A percentile compares a stretch with the other conserved stretches of the same genome.
phyloP scores from a whole-genome alignment of 2,797 vertebrate species.

The Odontamblyopus rebecca region DNA sequence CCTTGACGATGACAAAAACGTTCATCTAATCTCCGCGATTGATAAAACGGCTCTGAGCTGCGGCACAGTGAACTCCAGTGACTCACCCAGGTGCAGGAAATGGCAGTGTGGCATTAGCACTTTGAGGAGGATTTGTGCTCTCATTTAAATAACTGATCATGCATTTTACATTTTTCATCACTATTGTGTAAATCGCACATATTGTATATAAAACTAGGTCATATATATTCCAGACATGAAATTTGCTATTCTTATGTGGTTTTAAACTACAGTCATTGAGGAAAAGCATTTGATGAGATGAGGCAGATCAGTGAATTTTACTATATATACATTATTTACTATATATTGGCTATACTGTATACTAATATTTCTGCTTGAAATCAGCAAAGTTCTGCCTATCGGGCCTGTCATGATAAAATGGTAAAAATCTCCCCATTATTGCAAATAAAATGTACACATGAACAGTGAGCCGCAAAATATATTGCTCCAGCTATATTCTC shows the following conservation, averaged over 20 bases:
- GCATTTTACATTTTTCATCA: conserved; percentile 8
- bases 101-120: conserved; percentile 42
- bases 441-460: no score
- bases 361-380: background rate
- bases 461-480: no score
- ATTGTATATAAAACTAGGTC: background rate
- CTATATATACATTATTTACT: no score
- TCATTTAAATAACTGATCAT: conserved; percentile 43
- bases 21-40: conserved; percentile 44
- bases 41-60: conserved; percentile 47
- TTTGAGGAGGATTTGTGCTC: conserved; percentile 41
- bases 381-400: background rate
- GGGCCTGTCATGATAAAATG: no score
- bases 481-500: no score
- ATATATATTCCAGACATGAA: background rate
- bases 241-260: background rate
- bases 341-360: no score
- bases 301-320: background rate
- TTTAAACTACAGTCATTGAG: background rate
- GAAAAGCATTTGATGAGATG: background rate
- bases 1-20: conserved; percentile 24
- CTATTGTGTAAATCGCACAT: background rate
- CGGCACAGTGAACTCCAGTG: conserved; percentile 34
- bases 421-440: no score
- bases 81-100: conserved; percentile 48